Base-by-base conservation (phyloP, 2,113 vertebrate species). In the Aplodontia rufa region DNA sequence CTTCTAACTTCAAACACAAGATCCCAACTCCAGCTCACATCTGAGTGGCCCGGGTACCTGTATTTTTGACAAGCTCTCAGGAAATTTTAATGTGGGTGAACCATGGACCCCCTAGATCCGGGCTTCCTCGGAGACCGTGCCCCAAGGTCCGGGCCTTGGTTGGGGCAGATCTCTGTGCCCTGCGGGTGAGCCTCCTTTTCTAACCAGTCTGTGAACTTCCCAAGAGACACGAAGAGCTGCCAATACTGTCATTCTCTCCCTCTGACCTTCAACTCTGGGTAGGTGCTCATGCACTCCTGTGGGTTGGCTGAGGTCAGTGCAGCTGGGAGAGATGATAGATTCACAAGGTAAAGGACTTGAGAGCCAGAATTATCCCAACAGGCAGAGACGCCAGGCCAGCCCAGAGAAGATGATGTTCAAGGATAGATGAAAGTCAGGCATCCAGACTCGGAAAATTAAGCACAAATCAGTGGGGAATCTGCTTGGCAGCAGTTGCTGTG, bases 391-490 rank as follows among this genome's bases (percentile, higher is more conserved):
- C 69, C 37, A 47, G 75, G 28, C 68, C 32, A 69, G 30, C 76
- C 17, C 37, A 85, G 58, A 90, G 51, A 87, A 88, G 62, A 90
- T 47, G 72, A 72, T 26, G 81, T 42, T 90, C 71, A 83, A 96
- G 94, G 80, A 76, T 1, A 93, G 84, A 92, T 69, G 60, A 93
- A 96, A 95, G 91, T 91, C 87, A 83, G 51, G 80, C 8, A 74
- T 91, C 32, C 91, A 42, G 32, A 55, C 80, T 87, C 55, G 19
- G 68, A 94, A 92, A 72, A 89, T 71, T 94, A 88, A 83, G 37
- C 68, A 68, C 37, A 80, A 87, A 72, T 72, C 81, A 80, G 64
- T 6, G 20, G 69, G 90, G 74, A 47, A 42, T 80, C 74, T 72
- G 32, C 92, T 64, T 87, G 53, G 37, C 76, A 60, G 64, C 10